Base-by-base conservation (phyloP, 2,888 invertebrate genomes). In the Ceraclea dissimilis region DNA sequence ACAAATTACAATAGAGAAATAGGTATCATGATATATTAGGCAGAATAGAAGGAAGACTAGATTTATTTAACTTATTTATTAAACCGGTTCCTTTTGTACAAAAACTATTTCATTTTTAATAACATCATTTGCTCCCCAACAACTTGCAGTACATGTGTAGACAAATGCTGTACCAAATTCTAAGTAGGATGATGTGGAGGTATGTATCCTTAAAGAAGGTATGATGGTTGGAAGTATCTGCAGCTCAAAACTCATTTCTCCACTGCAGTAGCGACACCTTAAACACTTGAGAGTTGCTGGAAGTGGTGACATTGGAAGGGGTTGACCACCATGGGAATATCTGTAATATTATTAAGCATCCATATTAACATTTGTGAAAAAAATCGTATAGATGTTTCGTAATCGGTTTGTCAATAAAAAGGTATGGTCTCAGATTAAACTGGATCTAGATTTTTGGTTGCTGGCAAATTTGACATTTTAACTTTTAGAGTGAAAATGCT, bases 121-220 rank as follows among this genome's bases (percentile, higher is more conserved):
- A 43, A 76, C 78, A 64, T 86, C 86, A 2, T 81, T 80, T 0
- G 81, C 75, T 53, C 83, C 81, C 93, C 93, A 93, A 71, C 94
- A 94, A 67, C 90, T 93, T 65, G 82, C 81, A 39, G 81, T 75
- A 69, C 94, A 95, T 1, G 93, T 89, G 68, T 85, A 93, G 16
- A 93, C 74, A 13, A 93, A 73, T 2, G 92, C 86, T n/a, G 90
- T 92, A 8, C 93, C 90, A 69, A 89, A 93, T 70, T 94, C 93
- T 43, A 90, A 71, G 62, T 83, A 79, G 5, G 76, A 65, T 10
- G 79, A 71, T 48, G 71, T 67, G 13, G 78, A 76, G 11, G 78
- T 78, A 17, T 74, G 70, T 49, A 90, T 70, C 52, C 76, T 75
- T 33, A 93, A 72, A 55, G 85, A 82, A 18, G 86, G 82, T 54